Evolutionary conservation across 2,888 invertebrate genomes (phyloP), one percentile per base, ranked within the genome.

Genomic region (Ptychoptera contaminata): DNA sequence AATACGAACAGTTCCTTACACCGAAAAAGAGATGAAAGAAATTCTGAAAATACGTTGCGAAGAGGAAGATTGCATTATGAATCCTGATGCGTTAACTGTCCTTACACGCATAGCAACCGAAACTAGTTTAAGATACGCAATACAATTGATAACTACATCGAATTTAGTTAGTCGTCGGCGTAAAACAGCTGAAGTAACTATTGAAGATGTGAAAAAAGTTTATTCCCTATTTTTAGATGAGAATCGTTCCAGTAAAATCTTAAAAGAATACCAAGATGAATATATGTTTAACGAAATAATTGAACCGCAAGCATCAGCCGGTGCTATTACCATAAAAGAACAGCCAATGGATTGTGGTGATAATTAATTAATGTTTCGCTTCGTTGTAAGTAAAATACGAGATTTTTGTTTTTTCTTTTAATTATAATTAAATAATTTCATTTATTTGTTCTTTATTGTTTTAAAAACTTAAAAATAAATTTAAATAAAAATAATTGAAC

Each of bases 21-120:
- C 79, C 0, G 88, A 90, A 47, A 79, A 82, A 50, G 96, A 97
- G 58, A 70, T 94, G 11, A 79, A 80, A 52, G 90, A 93, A 67
- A 96, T 97, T 51, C 69, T 97, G 1, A 88, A 86, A 58, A 91
- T 91, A 48, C 82, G 94, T 48, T 93, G 93, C 60, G 94, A 97
- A 59, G 98, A 99, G 58, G 98, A 98, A 60, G 96, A 97, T 62
- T 94, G 94, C 52, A 86, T 92, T 57, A 85, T 98, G 78, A 79
- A 84, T 0, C 79, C 79, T 2, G 93, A 92, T 61, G 97, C 94
- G 0, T 59, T 97, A 44, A 79, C 82, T 0, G 87, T 97, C 8
- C 70, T 98, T 35, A 93, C 96, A 0, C 77, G 88, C 44, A 91
- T 98, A 37, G 93, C 93, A 1, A 77, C 82, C 10, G 92, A 93